Conservation (phyloP, 1,140 invertebrate genomes). For the Heliothis subflexa region DNA sequence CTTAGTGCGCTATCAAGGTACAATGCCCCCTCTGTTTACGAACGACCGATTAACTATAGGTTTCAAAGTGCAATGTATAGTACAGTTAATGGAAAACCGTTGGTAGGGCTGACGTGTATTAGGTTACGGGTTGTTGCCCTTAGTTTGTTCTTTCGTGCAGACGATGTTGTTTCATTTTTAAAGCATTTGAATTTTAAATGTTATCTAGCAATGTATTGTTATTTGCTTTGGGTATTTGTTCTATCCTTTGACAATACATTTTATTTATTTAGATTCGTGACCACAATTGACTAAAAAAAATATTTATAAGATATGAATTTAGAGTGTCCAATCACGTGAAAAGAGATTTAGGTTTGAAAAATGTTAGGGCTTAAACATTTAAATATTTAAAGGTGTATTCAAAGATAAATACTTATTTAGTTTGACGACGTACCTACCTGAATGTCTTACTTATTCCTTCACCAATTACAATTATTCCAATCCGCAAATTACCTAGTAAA, state of each 20-base stretch:
- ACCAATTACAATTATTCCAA: not conserved
- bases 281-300: too few species aligned
- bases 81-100: slow-evolving; percentile 27
- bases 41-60: slow-evolving; percentile 37
- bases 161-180: slow-evolving; percentile 16
- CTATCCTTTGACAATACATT: too few species aligned
- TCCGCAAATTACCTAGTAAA: not conserved
- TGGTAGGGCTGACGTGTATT: slow-evolving; percentile 31
- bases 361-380: too few species aligned
- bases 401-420: too few species aligned
- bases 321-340: too few species aligned
- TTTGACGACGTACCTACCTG: too few species aligned
- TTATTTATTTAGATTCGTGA: too few species aligned
- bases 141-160: slow-evolving; percentile 35
- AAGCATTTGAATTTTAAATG: slow-evolving; percentile 30
- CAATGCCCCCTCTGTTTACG: slow-evolving; percentile 42
- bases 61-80: slow-evolving; percentile 37
- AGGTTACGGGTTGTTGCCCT: slow-evolving; percentile 44
- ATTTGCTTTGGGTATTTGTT: not conserved
- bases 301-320: too few species aligned
- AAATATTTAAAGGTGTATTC: too few species aligned
- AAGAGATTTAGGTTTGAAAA: too few species aligned
- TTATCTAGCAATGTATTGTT: not conserved
- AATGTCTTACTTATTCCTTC: too few species aligned
- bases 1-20: not conserved